Evolutionary conservation across 2,888 invertebrate genomes (phyloP).

Genomic region (Helicoverpa assulta): DNA sequence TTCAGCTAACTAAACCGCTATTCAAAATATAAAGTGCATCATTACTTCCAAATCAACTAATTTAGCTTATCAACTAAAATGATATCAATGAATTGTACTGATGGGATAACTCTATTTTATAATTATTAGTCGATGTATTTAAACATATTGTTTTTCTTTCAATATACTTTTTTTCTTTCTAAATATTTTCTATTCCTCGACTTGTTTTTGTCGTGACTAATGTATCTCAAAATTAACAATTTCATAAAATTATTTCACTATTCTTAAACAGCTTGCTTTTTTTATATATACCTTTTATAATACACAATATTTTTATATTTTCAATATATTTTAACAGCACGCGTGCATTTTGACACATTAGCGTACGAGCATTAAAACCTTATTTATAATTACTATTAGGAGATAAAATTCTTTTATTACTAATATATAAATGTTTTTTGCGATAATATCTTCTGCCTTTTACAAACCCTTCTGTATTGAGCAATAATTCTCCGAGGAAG

Average conservation of each 20-base stretch:
- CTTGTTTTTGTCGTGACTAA: conserved; percentile 53
- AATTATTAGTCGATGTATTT: conserved; percentile 64
- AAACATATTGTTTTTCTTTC: conserved; percentile 56
- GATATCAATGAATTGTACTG: conserved; percentile 75
- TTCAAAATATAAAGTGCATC: conserved; percentile 40
- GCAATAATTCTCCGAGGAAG: conserved; percentile 70
- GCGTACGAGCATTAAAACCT: conserved; percentile 85
- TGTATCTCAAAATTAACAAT: conserved; percentile 69
- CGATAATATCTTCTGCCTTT: conserved; percentile 75
- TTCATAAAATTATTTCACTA: conserved; percentile 60
- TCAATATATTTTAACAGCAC: conserved; percentile 76
- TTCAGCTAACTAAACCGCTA: conserved; percentile 37
- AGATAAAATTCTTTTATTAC: conserved; percentile 83
- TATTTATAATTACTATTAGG: conserved; percentile 77
- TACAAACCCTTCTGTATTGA: conserved; percentile 72
- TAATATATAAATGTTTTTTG: conserved; percentile 77
- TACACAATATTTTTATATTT: conserved; percentile 70
- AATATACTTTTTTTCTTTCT: conserved; percentile 58
- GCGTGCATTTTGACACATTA: conserved; percentile 88
- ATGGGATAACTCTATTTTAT: conserved; percentile 57
- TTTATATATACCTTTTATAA: conserved; percentile 62
- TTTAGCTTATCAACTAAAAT: conserved; percentile 70
- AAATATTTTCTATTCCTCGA: conserved; percentile 61
- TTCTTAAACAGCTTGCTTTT: conserved; percentile 69
- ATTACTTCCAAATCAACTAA: conserved; percentile 58